Conservation (phyloP, 2,888 invertebrate genomes). For the Pollenia angustigena region DNA sequence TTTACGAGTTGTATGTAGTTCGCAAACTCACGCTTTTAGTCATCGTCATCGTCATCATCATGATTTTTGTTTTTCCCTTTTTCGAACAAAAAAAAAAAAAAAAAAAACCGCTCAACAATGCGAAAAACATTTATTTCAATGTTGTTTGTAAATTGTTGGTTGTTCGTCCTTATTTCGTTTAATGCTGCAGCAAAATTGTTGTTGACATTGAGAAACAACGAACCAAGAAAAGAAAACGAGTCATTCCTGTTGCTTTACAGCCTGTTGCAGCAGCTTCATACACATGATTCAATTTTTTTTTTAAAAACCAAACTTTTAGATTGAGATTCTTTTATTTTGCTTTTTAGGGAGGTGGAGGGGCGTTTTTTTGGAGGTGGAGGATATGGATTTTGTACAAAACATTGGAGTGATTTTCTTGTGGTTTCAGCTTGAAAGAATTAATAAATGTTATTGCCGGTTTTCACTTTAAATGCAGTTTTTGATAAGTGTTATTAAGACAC, state of each 20-base stretch:
- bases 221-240: slow-evolving; percentile 15
- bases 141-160: slow-evolving; percentile 37
- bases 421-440: slow-evolving; percentile 21
- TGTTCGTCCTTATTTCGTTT: slow-evolving; percentile 41
- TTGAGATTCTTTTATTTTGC: slow-evolving; percentile 41
- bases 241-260: slow-evolving; percentile 68
- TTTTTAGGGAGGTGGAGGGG: background rate
- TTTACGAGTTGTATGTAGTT: slow-evolving; percentile 48
- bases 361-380: background rate
- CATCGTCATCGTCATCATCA: slow-evolving; percentile 32
- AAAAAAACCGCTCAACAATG: slow-evolving; percentile 33
- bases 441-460: slow-evolving; percentile 44
- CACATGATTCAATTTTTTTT: slow-evolving; percentile 10
- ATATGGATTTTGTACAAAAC: background rate
- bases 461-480: slow-evolving; percentile 31
- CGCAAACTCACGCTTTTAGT: slow-evolving; percentile 56
- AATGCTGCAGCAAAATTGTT: slow-evolving; percentile 46
- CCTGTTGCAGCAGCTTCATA: slow-evolving; percentile 65
- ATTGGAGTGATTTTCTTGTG: slow-evolving; percentile 41
- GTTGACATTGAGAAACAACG: slow-evolving; percentile 52
- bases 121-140: slow-evolving; percentile 32
- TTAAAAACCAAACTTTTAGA: background rate
- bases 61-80: background rate
- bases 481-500: background rate
- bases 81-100: background rate